Percentiles rank a stretch among this genome's conserved stretches.
Evolutionary conservation across 2,888 invertebrate genomes (phyloP).

Genomic region (Nymphalis c-album): DNA sequence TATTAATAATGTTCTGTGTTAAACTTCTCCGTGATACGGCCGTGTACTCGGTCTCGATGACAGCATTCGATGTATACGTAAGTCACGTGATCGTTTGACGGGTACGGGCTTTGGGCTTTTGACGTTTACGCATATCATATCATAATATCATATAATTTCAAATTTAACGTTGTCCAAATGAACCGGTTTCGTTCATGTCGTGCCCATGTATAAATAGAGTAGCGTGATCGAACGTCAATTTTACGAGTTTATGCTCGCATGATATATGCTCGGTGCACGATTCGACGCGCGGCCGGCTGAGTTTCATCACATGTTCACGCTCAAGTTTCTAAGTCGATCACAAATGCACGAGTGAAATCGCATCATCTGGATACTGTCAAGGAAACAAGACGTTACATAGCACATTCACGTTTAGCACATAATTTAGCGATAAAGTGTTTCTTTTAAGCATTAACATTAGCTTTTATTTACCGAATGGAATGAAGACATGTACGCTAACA

Average conservation of each 20-base stretch:
- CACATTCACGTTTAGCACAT: conserved; percentile 8
- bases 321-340: conserved; percentile 34
- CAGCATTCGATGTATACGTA: conserved; percentile 64
- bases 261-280: conserved; percentile 28
- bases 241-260: conserved; percentile 28
- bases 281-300: conserved; percentile 33
- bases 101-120: conserved; percentile 56
- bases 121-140: conserved; percentile 62
- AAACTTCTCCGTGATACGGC: conserved; percentile 70
- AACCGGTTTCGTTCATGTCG: conserved; percentile 50
- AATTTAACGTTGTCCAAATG: conserved; percentile 53
- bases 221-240: conserved; percentile 39
- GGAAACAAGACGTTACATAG: conserved; percentile 27
- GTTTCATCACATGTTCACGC: conserved; percentile 40
- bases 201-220: conserved; percentile 35
- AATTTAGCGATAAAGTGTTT: conserved; percentile 19
- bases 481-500: conserved; percentile 21
- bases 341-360: conserved; percentile 41
- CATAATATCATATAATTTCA: conserved; percentile 44
- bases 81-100: conserved; percentile 59
- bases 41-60: conserved; percentile 67
- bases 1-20: conserved; percentile 66
- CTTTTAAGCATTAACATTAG: conserved; percentile 17
- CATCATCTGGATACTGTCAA: conserved; percentile 44
- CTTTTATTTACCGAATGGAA: conserved; percentile 7